phyloP scores from a whole-genome alignment of 2,888 invertebrate species.

The Phragmatobia fuliginosa region DNA sequence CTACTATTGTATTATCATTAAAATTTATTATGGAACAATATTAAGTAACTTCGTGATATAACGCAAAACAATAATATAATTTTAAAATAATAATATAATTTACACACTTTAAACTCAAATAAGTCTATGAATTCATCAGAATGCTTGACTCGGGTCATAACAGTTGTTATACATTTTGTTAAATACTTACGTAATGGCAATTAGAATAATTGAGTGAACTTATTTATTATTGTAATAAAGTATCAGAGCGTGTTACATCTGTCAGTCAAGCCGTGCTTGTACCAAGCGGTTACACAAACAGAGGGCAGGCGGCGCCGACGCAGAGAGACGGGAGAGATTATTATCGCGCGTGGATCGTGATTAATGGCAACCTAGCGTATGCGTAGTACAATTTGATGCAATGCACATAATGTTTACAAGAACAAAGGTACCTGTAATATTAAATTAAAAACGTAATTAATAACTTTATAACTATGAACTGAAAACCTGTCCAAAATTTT shows the following conservation, averaged over 20 bases:
- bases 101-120: neutral
- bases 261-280: constrained; percentile 63
- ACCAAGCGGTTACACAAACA: constrained; percentile 81
- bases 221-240: constrained; percentile 19
- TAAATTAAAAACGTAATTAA: neutral
- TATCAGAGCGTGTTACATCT: constrained; percentile 46
- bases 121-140: neutral
- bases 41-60: neutral
- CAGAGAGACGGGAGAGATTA: constrained; percentile 66
- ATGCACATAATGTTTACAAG: constrained; percentile 21
- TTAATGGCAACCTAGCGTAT: constrained; percentile 77
- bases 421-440: constrained; percentile 23
- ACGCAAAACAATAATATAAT: neutral
- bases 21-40: neutral
- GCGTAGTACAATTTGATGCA: constrained; percentile 50
- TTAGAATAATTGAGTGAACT: neutral
- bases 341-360: constrained; percentile 78
- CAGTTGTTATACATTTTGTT: neutral
- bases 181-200: neutral
- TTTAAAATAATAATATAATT: too few species aligned
- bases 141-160: neutral
- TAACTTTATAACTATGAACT: neutral
- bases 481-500: neutral
- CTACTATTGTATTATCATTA: neutral
- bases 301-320: constrained; percentile 74